Conservation (phyloP, 2,113 vertebrate species). For the Holacanthus passer region DNA sequence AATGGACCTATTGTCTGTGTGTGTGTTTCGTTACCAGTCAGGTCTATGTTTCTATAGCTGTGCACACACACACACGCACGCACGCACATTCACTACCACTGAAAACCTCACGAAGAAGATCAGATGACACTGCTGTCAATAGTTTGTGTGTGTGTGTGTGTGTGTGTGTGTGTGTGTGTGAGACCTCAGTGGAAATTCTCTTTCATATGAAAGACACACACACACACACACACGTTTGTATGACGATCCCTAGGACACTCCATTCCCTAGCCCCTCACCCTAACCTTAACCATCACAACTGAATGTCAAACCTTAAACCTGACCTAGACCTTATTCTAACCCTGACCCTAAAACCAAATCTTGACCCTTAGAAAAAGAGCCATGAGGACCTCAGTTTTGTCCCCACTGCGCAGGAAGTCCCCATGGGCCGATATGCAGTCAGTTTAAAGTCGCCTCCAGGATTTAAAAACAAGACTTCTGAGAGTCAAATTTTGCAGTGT, state of each 20-base stretch:
- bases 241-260: no score
- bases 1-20: constrained; percentile 69
- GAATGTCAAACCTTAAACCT: no score
- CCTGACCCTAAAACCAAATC: no score
- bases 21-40: constrained; percentile 34
- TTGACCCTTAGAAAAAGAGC: no score
- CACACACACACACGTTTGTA: constrained; percentile 8
- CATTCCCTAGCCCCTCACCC: no score
- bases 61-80: not conserved
- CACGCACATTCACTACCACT: constrained; percentile 41
- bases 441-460: no score
- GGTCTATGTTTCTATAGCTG: constrained; percentile 32
- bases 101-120: constrained; percentile 54
- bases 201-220: constrained; percentile 19
- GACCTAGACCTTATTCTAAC: no score
- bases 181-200: constrained; percentile 49
- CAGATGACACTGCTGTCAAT: constrained; percentile 59
- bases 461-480: no score
- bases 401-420: no score
- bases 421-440: no score
- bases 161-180: not conserved
- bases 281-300: no score
- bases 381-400: no score
- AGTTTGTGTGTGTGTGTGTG: constrained; percentile 7
- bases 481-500: not conserved